These are phyloP conservation scores for Dasysyrphus albostriatus DNA, from an alignment of 2,888 invertebrate genomes.

Conservation along the genomic window DNA sequence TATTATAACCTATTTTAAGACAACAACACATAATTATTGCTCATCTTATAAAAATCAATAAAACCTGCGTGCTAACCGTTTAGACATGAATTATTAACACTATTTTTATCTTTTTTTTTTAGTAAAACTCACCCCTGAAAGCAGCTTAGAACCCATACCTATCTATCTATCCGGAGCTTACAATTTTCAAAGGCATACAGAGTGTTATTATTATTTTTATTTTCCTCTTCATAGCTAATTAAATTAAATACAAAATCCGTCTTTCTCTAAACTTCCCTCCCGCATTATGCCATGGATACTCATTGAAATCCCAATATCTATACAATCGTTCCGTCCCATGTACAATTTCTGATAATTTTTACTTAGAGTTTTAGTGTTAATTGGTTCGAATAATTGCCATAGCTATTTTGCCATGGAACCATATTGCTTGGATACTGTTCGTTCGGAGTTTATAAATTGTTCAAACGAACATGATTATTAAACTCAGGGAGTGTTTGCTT, in stretches of 20 bases:
- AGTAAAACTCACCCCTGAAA: conserved; percentile 10
- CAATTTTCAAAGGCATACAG: conserved; percentile 7
- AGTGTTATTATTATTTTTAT: background rate
- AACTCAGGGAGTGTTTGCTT: conserved; percentile 3
- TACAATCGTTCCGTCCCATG: background rate
- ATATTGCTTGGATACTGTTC: background rate
- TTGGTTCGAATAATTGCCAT: conserved; percentile 56
- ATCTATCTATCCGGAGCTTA: background rate
- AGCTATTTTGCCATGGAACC: conserved; percentile 29
- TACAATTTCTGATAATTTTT: conserved; percentile 45
- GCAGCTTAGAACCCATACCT: conserved; percentile 1
- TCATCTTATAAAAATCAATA: background rate
- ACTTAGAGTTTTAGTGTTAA: conserved; percentile 62
- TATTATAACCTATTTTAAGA: background rate
- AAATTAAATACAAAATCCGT: conserved; percentile 59
- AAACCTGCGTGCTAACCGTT: conserved; percentile 5
- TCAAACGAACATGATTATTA: background rate
- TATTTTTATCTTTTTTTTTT: background rate
- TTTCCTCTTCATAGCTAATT: conserved; percentile 46
- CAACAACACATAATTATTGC: background rate
- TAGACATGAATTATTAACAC: conserved; percentile 26
- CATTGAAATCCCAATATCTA: conserved; percentile 36
- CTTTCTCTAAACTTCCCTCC: background rate
- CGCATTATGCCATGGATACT: conserved; percentile 12
- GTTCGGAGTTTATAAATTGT: conserved; percentile 12